phyloP scores from a whole-genome alignment of 2,888 invertebrate genomes.

The Sesamia inferens region DNA sequence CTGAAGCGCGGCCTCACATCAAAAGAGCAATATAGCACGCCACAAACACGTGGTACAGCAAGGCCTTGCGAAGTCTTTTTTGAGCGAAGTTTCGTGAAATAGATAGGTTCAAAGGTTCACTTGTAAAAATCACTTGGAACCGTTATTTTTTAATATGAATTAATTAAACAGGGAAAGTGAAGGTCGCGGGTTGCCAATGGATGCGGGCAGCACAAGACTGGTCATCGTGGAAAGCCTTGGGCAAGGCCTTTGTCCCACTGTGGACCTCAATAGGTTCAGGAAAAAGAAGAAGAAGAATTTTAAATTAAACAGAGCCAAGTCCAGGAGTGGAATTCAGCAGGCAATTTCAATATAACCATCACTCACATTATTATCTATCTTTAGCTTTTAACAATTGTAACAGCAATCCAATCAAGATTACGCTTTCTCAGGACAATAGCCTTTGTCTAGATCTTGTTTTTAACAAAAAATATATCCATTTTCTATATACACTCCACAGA shows the following conservation, averaged over 20 bases:
- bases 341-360: neutral
- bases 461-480: too few species aligned
- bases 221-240: too few species aligned
- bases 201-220: too few species aligned
- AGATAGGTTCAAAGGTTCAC: neutral
- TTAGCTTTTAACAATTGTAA: too few species aligned
- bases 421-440: neutral
- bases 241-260: too few species aligned
- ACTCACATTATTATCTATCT: too few species aligned
- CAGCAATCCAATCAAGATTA: too few species aligned
- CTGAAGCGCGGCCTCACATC: constrained; percentile 61
- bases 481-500: neutral
- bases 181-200: too few species aligned
- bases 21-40: constrained; percentile 66
- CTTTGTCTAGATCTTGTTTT: neutral
- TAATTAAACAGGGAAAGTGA: neutral
- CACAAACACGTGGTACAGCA: constrained; percentile 52
- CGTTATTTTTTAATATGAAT: neutral
- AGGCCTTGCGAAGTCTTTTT: constrained; percentile 38
- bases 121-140: neutral
- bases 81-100: constrained; percentile 2
- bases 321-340: neutral
- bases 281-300: too few species aligned
- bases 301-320: neutral
- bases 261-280: too few species aligned